Conservation (phyloP, 1,140 invertebrate species). For the Drosophila nannoptera region DNA sequence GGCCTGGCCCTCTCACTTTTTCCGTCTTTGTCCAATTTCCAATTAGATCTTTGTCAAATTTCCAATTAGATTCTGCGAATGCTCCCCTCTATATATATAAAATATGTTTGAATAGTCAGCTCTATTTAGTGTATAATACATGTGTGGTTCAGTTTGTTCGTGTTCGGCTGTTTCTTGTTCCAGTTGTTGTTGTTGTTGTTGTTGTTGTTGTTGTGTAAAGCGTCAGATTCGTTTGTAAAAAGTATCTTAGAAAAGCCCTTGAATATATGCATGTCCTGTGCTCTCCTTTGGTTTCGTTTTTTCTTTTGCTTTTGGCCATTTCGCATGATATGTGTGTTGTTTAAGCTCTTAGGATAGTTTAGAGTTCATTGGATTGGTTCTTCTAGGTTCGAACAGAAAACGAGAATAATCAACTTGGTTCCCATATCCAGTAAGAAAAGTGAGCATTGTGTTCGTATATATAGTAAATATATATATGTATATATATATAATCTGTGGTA, state of each 20-base stretch:
- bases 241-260: conserved; percentile 67
- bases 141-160: conserved; percentile 49
- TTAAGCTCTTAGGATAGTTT: conserved; percentile 52
- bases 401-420: conserved; percentile 36
- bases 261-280: conserved; percentile 31
- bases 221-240: conserved; percentile 57
- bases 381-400: conserved; percentile 9
- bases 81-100: conserved; percentile 5
- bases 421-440: conserved; percentile 47
- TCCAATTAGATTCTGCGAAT: no score
- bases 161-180: background rate
- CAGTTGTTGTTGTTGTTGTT: conserved; percentile 31
- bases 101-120: conserved; percentile 28
- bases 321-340: conserved; percentile 47
- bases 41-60: no score
- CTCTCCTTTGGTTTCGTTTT: conserved; percentile 15
- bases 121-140: conserved; percentile 43
- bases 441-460: conserved; percentile 37
- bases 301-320: conserved; percentile 16
- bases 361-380: conserved; percentile 25
- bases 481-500: conserved; percentile 17
- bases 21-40: background rate
- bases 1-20: background rate
- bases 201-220: conserved; percentile 45
- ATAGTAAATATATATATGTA: no score